phyloP scores from a whole-genome alignment of 2,888 invertebrate genomes.

The Hartigia nigra region DNA sequence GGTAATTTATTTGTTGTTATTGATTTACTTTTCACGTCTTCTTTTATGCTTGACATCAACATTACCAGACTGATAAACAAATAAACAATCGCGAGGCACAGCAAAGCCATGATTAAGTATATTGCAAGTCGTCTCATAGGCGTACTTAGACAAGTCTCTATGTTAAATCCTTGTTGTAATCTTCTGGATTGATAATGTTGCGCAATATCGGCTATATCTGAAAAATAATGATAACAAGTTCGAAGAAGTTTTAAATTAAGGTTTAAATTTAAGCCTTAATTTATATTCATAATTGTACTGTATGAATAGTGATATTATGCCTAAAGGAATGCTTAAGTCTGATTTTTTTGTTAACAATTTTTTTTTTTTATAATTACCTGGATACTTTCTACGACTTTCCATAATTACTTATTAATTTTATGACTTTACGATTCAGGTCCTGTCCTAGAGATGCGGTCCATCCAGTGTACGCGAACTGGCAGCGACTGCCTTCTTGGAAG shows the following conservation, averaged over 20 bases:
- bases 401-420: neutral
- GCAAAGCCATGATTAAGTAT: slow-evolving; percentile 28
- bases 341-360: neutral
- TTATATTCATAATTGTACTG: neutral
- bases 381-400: neutral
- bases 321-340: neutral
- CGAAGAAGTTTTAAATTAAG: too few relatives aligned
- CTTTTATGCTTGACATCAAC: neutral
- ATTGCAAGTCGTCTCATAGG: neutral
- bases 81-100: slow-evolving; percentile 33
- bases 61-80: slow-evolving; percentile 40
- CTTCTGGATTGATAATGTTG: neutral
- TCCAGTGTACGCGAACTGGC: neutral
- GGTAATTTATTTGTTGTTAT: neutral
- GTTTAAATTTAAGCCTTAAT: neutral
- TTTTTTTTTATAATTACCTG: neutral
- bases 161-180: neutral
- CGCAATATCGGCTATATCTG: neutral
- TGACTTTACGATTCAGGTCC: slow-evolving; percentile 1
- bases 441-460: neutral
- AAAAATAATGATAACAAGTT: neutral
- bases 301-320: neutral
- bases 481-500: neutral
- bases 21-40: neutral
- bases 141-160: neutral